Evolutionary conservation across 1,140 invertebrate species (phyloP).

Genomic region (Hycleus cichorii): DNA sequence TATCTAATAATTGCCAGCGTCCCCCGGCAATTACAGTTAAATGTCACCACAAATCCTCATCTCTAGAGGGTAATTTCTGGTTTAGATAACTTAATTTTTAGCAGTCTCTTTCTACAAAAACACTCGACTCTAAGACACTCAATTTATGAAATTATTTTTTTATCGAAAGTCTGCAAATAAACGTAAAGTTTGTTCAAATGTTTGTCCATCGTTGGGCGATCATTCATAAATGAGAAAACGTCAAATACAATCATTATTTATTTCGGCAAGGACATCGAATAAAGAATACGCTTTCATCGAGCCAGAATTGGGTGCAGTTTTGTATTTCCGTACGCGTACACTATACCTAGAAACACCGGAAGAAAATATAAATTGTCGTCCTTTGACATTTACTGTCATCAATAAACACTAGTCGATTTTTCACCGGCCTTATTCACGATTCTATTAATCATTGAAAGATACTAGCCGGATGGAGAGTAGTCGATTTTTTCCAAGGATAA

Average conservation of each 20-base stretch:
- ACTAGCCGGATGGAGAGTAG: neutral
- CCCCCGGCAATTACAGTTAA: slow-evolving; percentile 12
- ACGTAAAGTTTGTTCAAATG: neutral
- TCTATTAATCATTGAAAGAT: slow-evolving; percentile 21
- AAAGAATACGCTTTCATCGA: slow-evolving; percentile 18
- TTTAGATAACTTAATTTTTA: slow-evolving; percentile 16
- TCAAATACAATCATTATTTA: slow-evolving; percentile 11
- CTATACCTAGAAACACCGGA: slow-evolving; percentile 7
- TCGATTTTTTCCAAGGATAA: too few species aligned
- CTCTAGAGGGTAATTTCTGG: slow-evolving; percentile 12
- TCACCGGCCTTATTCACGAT: slow-evolving; percentile 16
- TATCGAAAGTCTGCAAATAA: neutral
- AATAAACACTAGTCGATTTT: slow-evolving; percentile 25
- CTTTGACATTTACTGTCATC: slow-evolving; percentile 25
- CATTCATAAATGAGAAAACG: slow-evolving; percentile 12
- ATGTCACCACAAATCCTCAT: slow-evolving; percentile 12
- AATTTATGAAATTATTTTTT: neutral
- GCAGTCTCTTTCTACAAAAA: slow-evolving; percentile 1
- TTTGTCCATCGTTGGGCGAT: slow-evolving; percentile 2
- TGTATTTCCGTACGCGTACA: slow-evolving; percentile 14
- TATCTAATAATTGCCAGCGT: too few species aligned
- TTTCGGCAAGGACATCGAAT: neutral
- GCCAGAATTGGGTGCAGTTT: slow-evolving; percentile 7
- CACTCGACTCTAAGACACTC: neutral
- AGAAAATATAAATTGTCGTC: slow-evolving; percentile 26